These are phyloP conservation scores for Psilopsiagon aurifrons DNA, from an alignment of 2,113 vertebrate species.

Conservation along the genomic window DNA sequence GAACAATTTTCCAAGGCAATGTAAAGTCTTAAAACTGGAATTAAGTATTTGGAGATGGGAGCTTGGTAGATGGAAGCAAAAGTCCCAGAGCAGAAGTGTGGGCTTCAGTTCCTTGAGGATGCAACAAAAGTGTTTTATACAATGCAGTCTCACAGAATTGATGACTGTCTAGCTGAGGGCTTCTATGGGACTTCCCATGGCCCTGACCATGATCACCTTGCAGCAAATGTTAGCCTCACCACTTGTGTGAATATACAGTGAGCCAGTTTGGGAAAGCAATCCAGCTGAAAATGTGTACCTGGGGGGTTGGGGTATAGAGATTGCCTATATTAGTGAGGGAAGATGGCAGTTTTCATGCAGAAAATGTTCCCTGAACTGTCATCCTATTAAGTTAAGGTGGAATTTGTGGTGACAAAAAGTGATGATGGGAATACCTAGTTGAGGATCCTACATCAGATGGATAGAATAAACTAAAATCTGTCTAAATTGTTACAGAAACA, in stretches of 20 bases:
- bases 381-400: neutral
- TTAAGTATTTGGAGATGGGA: neutral
- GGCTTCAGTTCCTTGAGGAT: neutral
- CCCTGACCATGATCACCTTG: neutral
- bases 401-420: neutral
- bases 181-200: accelerated
- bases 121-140: neutral
- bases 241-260: neutral
- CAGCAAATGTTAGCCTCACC: neutral
- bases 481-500: neutral
- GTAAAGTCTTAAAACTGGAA: neutral
- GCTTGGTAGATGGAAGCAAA: neutral
- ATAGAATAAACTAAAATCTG: neutral
- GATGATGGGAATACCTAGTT: neutral
- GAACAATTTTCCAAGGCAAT: neutral
- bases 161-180: neutral
- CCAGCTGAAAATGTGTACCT: neutral
- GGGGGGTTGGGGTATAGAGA: accelerated
- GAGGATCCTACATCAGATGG: neutral
- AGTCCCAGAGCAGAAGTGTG: accelerated
- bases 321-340: neutral
- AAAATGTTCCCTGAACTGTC: neutral
- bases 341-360: neutral
- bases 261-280: accelerated
- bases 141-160: neutral